Evolutionary conservation across 2,888 invertebrate genomes (phyloP).

Genomic region (Neria commutata): DNA sequence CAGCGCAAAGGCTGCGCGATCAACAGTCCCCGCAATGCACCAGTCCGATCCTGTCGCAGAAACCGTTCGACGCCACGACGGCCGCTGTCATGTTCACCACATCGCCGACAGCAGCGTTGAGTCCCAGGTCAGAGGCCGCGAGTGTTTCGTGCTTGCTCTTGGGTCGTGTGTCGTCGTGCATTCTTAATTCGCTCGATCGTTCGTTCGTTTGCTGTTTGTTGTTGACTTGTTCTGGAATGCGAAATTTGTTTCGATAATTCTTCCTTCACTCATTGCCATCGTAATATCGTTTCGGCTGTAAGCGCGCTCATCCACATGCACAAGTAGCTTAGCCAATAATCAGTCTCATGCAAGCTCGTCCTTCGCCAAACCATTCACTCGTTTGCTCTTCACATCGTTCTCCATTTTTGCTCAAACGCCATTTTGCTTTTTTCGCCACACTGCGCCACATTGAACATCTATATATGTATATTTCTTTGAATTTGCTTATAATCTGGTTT

Average conservation of each 20-base stretch:
- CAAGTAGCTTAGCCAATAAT: too few species aligned
- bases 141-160: conserved; percentile 1
- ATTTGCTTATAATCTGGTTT: too few species aligned
- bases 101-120: conserved; percentile 35
- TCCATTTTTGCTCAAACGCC: not conserved
- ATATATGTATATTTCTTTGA: too few species aligned
- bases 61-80: conserved; percentile 44
- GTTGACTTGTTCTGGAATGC: conserved; percentile 20
- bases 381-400: not conserved
- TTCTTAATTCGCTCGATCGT: conserved; percentile 5
- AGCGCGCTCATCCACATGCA: not conserved
- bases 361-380: not conserved
- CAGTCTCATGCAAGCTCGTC: too few species aligned
- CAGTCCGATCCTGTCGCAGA: conserved; percentile 20
- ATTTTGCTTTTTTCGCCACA: too few species aligned
- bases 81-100: conserved; percentile 40
- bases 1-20: not conserved
- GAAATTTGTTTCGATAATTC: conserved; percentile 21
- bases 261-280: conserved; percentile 4
- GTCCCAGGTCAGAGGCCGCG: conserved; percentile 36
- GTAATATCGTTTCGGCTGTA: not conserved
- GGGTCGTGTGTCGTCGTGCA: not conserved
- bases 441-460: too few species aligned
- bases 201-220: conserved; percentile 13
- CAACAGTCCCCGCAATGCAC: conserved; percentile 28